Evolutionary conservation across 2,888 invertebrate species (phyloP), one percentile per base, ranked within the genome.

Genomic region (Xestobium rufovillosum): DNA sequence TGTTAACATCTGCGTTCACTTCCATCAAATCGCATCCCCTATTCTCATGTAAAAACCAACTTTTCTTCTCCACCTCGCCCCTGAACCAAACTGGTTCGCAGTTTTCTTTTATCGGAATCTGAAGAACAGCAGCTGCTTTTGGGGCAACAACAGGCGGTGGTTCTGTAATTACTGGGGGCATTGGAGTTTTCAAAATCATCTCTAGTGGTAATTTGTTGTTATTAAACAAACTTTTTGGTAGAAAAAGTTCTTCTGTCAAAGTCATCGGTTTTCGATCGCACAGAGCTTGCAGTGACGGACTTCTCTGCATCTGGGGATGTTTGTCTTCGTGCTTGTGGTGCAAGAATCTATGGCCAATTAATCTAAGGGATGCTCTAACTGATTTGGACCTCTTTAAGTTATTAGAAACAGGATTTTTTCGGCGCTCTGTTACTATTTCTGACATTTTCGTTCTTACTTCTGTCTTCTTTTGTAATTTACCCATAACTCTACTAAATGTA

Each of bases 341-440:
- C 31, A 65, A 47, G 67, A 76, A 74, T 59, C 76, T 75, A 52
- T 72, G 71, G 42, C 77, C 74, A 41, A 83, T 75, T 59, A 78
- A 63, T 47, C 80, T 74, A 49, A 83, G 65, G 48, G 81, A 81
- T 49, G 80, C 76, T 52, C 82, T 72, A 58, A 82, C 79, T 47
- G 81, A 80, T 61, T 78, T 72, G 48, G 80, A 73, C 48, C 82
- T 74, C 48, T 78, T 76, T 51, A 73, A 48, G 15, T 43, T 41
- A 8, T 26, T 25, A 16, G 35, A n/a, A 8, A 36, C 28, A 12
- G 30, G 30, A 13, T 38, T 42, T 45, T 54, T 56, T 15, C 60
- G 54, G 31, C 61, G 46, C 44, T 64, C 61, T n/a, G 59, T 49
- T 25, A 60, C 44, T 26, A 61, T 15, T 40, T 64, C 63, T 3